These are phyloP conservation scores for Protobothrops flavoviridis DNA, from an alignment of 2,113 vertebrate species.

Conservation along the genomic window DNA sequence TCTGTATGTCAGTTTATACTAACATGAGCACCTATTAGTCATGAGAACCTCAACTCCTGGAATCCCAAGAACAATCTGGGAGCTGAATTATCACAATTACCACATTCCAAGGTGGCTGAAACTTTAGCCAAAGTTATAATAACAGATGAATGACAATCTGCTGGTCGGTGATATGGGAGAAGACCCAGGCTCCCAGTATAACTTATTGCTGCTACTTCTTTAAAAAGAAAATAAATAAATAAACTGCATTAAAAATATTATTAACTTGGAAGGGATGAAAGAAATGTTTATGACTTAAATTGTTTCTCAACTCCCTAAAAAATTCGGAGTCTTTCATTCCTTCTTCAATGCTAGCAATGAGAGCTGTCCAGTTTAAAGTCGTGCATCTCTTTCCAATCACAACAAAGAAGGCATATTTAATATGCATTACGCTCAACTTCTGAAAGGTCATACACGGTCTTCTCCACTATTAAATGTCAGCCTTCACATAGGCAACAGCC, in stretches of 20 bases:
- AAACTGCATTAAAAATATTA: background rate
- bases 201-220: background rate
- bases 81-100: background rate
- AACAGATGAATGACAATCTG: background rate
- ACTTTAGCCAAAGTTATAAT: background rate
- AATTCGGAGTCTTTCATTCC: background rate
- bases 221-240: background rate
- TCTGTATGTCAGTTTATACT: background rate
- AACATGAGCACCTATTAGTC: background rate
- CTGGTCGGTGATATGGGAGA: background rate
- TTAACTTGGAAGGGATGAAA: background rate
- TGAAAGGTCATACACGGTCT: constrained; percentile 37
- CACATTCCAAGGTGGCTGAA: background rate
- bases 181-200: background rate
- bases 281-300: background rate
- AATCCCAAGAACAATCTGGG: background rate
- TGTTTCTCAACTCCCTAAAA: background rate
- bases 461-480: constrained; percentile 40
- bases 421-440: constrained; percentile 29
- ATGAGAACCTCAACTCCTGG: background rate
- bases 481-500: constrained; percentile 15
- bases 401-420: constrained; percentile 45
- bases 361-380: constrained; percentile 39
- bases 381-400: constrained; percentile 41
- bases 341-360: constrained; percentile 29